phyloP scores from a whole-genome alignment of 1,140 invertebrate species.

The Fragariocoptes setiger region DNA sequence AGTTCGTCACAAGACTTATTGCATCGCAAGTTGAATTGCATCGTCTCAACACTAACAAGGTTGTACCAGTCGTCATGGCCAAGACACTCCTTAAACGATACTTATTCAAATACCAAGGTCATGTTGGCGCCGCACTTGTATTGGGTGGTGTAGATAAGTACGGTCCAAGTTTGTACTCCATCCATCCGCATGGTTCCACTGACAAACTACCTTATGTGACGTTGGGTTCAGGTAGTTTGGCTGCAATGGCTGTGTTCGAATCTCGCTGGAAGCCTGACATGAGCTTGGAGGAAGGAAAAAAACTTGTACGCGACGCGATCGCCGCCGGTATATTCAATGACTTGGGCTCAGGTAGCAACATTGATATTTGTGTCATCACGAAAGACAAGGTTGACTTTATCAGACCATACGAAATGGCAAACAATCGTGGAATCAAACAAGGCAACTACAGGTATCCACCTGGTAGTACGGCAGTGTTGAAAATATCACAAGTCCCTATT shows the following conservation, averaged over 20 bases:
- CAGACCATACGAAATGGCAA: slow-evolving; percentile 49
- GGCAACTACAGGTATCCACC: slow-evolving; percentile 25
- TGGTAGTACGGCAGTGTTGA: slow-evolving; percentile 39
- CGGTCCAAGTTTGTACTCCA: slow-evolving; percentile 53
- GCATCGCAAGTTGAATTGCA: slow-evolving; percentile 66
- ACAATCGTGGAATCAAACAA: slow-evolving; percentile 14
- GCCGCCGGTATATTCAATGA: slow-evolving; percentile 89
- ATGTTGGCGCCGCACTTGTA: slow-evolving; percentile 73
- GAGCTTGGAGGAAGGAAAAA: slow-evolving; percentile 57
- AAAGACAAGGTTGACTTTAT: slow-evolving; percentile 33
- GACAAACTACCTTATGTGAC: slow-evolving; percentile 62
- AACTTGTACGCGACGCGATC: slow-evolving; percentile 64
- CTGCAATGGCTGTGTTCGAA: slow-evolving; percentile 87
- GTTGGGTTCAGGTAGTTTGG: slow-evolving; percentile 82
- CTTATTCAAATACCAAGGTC: slow-evolving; percentile 49
- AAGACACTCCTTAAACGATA: slow-evolving; percentile 64
- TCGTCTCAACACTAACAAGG: slow-evolving; percentile 51
- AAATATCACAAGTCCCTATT: slow-evolving; percentile 25
- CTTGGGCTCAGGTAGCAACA: slow-evolving; percentile 72
- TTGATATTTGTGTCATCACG: slow-evolving; percentile 77
- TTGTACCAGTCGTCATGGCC: slow-evolving; percentile 54
- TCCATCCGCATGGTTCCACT: slow-evolving; percentile 77
- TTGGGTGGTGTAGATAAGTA: slow-evolving; percentile 67
- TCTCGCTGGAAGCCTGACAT: slow-evolving; percentile 51
- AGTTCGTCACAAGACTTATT: slow-evolving; percentile 57